Conservation (phyloP, 2,888 invertebrate genomes). For the Synanthedon tipuliformis region DNA sequence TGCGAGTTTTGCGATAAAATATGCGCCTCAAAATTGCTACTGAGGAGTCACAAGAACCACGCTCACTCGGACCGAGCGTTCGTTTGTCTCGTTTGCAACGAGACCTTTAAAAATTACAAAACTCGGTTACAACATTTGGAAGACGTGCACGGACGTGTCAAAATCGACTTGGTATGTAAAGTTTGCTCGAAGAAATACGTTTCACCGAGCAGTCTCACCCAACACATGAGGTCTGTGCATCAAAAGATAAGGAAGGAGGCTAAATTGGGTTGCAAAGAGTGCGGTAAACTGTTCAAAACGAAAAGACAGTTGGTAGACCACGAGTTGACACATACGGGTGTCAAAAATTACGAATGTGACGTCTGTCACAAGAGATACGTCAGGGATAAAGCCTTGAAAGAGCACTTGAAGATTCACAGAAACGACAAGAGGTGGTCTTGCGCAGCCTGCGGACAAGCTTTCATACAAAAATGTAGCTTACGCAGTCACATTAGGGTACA, state of each 20-base stretch:
- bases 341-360: constrained; percentile 65
- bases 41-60: not conserved
- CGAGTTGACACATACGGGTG: constrained; percentile 64
- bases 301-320: constrained; percentile 69
- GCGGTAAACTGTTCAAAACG: constrained; percentile 66
- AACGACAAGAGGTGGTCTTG: constrained; percentile 55
- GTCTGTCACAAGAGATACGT: constrained; percentile 64
- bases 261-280: constrained; percentile 60
- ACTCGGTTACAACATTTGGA: constrained; percentile 51
- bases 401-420: constrained; percentile 60
- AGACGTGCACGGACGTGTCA: constrained; percentile 48
- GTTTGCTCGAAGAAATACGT: constrained; percentile 27
- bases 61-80: constrained; percentile 44
- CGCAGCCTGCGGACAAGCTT: constrained; percentile 49
- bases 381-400: constrained; percentile 50
- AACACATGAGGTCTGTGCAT: constrained; percentile 53
- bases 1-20: not conserved
- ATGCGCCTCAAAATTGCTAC: not conserved
- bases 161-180: constrained; percentile 49
- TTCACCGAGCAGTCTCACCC: constrained; percentile 21
- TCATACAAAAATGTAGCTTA: constrained; percentile 57
- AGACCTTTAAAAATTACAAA: constrained; percentile 55
- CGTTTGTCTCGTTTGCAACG: constrained; percentile 61
- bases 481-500: constrained; percentile 56
- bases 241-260: constrained; percentile 37